Evolutionary conservation across 2,888 invertebrate genomes (phyloP).

Genomic region (Petrolisthes cinctipes): DNA sequence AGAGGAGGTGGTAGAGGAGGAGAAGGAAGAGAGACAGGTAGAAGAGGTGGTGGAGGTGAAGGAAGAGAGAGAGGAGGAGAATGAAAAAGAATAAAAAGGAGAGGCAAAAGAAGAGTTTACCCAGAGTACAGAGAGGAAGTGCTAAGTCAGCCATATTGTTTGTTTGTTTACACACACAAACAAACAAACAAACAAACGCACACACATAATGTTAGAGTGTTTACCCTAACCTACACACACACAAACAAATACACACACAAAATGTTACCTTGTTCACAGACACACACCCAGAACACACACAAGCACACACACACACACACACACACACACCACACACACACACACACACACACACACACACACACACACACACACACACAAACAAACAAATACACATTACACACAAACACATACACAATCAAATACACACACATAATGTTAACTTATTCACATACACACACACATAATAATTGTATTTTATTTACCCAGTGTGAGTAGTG

Average conservation of each 20-base stretch:
- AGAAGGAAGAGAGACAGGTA: not conserved
- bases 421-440: no score
- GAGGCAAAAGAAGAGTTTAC: not conserved
- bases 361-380: no score
- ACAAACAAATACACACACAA: not conserved
- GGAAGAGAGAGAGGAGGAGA: not conserved
- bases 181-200: constrained; percentile 30
- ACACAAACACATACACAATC: no score
- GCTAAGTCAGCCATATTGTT: not conserved
- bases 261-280: no score
- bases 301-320: no score
- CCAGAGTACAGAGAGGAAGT: not conserved
- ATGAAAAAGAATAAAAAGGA: not conserved
- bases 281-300: no score
- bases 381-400: no score
- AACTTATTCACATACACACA: no score
- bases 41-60: not conserved
- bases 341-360: no score
- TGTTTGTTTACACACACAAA: not conserved
- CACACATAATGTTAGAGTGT: not conserved
- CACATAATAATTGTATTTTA: no score
- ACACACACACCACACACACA: no score
- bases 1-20: not conserved
- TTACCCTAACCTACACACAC: not conserved
- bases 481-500: constrained; percentile 83